These are phyloP conservation scores for Plumapathes pennacea DNA, from an alignment of 92 coral and sea anemone species.

Conservation along the genomic window DNA sequence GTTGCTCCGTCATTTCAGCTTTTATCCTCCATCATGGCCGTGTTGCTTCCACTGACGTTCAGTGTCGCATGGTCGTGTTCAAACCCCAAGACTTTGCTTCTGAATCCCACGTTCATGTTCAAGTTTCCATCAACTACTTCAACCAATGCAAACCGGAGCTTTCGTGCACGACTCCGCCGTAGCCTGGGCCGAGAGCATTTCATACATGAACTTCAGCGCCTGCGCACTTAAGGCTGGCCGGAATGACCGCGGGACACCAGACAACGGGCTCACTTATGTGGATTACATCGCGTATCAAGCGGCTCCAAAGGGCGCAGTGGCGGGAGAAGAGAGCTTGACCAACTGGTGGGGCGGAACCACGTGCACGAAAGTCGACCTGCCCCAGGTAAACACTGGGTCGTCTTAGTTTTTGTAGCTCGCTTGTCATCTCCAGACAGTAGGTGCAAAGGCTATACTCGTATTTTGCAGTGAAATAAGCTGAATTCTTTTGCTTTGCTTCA, in stretches of 20 bases:
- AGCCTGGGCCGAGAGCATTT: conserved; percentile 62
- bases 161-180: conserved; percentile 69
- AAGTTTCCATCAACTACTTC: conserved; percentile 63
- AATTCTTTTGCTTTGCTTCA: too few species aligned
- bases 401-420: too few species aligned
- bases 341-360: conserved; percentile 75
- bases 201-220: conserved; percentile 38
- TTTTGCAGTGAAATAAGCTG: too few species aligned
- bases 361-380: conserved; percentile 40
- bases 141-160: conserved; percentile 16
- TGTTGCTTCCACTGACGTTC: conserved; percentile 58
- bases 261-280: conserved; percentile 55
- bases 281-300: conserved; percentile 72
- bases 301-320: conserved; percentile 58
- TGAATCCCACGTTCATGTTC: conserved; percentile 47
- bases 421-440: too few species aligned
- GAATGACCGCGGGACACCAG: conserved; percentile 51
- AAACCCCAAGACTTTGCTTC: conserved; percentile 28
- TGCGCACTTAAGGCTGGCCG: conserved; percentile 65
- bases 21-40: conserved; percentile 69
- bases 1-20: conserved; percentile 20
- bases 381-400: conserved; percentile 52
- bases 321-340: conserved; percentile 52
- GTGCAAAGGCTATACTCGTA: too few species aligned
- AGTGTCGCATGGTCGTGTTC: conserved; percentile 39